Base-by-base conservation (phyloP, 2,888 invertebrate species). In the Sicus ferrugineus region DNA sequence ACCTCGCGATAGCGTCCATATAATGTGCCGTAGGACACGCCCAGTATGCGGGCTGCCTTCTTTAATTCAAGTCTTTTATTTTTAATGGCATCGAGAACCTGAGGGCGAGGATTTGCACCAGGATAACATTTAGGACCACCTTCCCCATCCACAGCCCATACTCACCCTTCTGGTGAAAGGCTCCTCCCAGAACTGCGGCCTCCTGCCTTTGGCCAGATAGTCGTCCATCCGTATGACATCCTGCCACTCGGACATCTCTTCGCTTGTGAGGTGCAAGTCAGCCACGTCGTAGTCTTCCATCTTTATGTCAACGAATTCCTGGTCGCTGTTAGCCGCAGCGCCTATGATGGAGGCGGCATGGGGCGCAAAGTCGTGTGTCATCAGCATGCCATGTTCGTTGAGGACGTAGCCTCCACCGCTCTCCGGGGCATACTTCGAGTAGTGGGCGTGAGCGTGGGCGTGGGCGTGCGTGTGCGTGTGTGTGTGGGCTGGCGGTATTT, bases 161-260 rank as follows among this genome's bases (percentile, higher is more conserved):
- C 78, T 75, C 77, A 85, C 91, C 80, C 94, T 87, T 83, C 93
- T 92, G 34, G 95, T 95, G 79, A 94, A 95, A 58, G 93, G 91
- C 83, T 95, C 95, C 81, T 95, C 95, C 95, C 95, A 96, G 86
- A 95, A 96, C 86, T 95, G 95, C 71, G 95, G 95, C 65, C 95
- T 87, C 38, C 95, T 86, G 2, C 95, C 95, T 77, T 93, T 93
- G 77, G 93, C 92, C 72, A 95, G 85, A 81, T 95, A 95, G 79
- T 94, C 94, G 82, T 92, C 93, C 88, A 95, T 90, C 84, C 93
- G 94, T 70, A 95, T 89, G 50, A 95, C 94, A 85, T 94, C 86
- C 75, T 84, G 82, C 85, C 85, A 86, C 71, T 86, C 80, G 14
- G 85, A 81, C 52, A 86, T 76, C 73, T 81, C 84, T 69, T 84